Evolutionary conservation across 1,140 invertebrate species (phyloP).

Genomic region (Phthorimaea operculella): DNA sequence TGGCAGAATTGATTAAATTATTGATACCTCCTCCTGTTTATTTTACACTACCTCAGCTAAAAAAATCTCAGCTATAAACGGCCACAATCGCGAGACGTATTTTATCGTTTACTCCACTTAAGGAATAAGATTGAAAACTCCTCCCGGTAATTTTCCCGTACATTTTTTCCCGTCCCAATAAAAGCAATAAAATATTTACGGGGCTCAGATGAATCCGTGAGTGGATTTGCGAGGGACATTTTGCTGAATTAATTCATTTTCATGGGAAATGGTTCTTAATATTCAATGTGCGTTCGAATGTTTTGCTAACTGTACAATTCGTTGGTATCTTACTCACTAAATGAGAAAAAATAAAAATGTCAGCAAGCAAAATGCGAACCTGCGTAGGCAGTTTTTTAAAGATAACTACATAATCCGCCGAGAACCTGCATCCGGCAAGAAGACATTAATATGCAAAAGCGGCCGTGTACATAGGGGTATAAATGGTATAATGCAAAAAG

Average conservation of each 20-base stretch:
- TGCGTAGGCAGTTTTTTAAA: too few species aligned
- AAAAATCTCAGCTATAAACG: conserved; percentile 65
- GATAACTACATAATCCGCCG: too few species aligned
- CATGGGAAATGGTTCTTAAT: conserved; percentile 13
- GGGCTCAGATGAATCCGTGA: conserved; percentile 50
- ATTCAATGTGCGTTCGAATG: neutral
- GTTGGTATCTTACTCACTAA: too few species aligned
- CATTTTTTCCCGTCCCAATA: conserved; percentile 56
- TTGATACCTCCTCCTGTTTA: too few species aligned
- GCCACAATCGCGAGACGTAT: conserved; percentile 62
- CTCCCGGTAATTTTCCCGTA: conserved; percentile 48
- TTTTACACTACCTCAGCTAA: conserved; percentile 19
- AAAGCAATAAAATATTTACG: conserved; percentile 67
- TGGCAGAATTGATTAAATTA: too few species aligned
- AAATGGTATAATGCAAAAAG: conserved; percentile 30
- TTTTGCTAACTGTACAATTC: neutral
- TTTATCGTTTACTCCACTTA: conserved; percentile 66
- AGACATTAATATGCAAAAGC: neutral
- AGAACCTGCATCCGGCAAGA: neutral
- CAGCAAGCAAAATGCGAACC: too few species aligned
- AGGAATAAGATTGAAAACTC: conserved; percentile 64
- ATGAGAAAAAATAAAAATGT: too few species aligned
- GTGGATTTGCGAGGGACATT: conserved; percentile 39
- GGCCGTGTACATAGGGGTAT: neutral
- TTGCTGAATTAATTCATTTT: conserved; percentile 55